phyloP scores from a whole-genome alignment of 1,140 invertebrate genomes.

The Drosophila bipectinata region DNA sequence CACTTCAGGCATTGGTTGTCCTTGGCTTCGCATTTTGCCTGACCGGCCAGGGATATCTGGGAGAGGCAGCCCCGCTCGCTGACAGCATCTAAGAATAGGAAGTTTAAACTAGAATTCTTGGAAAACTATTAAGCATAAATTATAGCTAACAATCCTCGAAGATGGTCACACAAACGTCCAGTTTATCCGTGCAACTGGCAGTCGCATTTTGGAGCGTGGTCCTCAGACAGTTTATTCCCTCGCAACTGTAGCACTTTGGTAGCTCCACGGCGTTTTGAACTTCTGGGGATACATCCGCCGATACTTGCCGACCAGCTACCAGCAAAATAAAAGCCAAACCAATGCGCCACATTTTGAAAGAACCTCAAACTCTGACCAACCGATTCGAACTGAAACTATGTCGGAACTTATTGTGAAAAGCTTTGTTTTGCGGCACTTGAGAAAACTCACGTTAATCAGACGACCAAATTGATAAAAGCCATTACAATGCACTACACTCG shows the following conservation, averaged over 20 bases:
- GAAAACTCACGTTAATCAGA: constrained; percentile 35
- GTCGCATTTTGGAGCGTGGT: constrained; percentile 50
- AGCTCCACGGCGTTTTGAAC: constrained; percentile 16
- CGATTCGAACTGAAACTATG: constrained; percentile 26
- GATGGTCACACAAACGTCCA: constrained; percentile 76
- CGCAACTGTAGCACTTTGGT: constrained; percentile 64
- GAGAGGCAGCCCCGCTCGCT: constrained; percentile 66
- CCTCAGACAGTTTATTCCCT: constrained; percentile 71
- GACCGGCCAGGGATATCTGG: constrained; percentile 42
- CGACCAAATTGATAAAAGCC: constrained; percentile 23
- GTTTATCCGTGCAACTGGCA: constrained; percentile 49
- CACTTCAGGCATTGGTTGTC: constrained; percentile 65
- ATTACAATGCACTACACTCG: constrained; percentile 46
- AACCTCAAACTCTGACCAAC: constrained; percentile 25
- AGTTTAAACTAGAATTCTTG: neutral
- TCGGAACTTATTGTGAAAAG: constrained; percentile 20
- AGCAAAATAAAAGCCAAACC: neutral
- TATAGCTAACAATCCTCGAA: constrained; percentile 66
- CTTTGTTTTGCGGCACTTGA: constrained; percentile 43
- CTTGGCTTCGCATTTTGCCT: constrained; percentile 39
- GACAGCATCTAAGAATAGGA: constrained; percentile 52
- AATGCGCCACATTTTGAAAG: constrained; percentile 18
- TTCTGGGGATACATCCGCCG: neutral
- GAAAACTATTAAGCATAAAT: neutral
- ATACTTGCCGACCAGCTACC: constrained; percentile 4